Base-by-base conservation (phyloP, 2,888 invertebrate species). In the Lasioglossum oenotherae region DNA sequence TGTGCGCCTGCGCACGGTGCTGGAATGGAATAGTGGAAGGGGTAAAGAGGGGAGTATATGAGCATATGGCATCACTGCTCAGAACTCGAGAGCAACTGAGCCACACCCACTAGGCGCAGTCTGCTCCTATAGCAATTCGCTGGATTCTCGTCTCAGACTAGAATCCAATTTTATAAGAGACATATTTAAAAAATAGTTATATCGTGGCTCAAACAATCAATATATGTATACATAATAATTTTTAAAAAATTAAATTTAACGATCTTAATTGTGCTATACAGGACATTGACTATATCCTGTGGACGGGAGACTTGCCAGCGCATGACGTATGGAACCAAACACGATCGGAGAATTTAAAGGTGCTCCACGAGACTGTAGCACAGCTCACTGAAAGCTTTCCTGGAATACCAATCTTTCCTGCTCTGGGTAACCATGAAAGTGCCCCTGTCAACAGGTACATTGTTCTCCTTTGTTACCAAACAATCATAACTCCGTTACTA, bases 281-380 rank as follows among this genome's bases (percentile, higher is more conserved):
- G 97, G 98, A 98, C 93, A 98, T 98, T 88, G 98, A 98, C 95
- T 98, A 98, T 93, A 98, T 99, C 88, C 95, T 99, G 67, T 99
- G 99, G 98, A 99, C 99, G 0, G 99, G 99, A 5, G 99, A 99
- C 95, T 96, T 99, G 87, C 99, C 99, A 5, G 98, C 99, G 0
- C 99, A 99, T 93, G 98, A 99, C 93, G 98, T 99, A 16, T 98
- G 98, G 98, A 98, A 98, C 94, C 98, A 98, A 95, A 98, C 98
- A 0, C 97, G 97, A 90, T 98, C 98, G 90, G 98, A 98, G 94
- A 99, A 99, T 94, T 95, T 99, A 41, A 97, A 98, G 95, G 97
- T 98, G 76, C 96, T 98, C 35, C 97, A 97, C 91, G 98, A 98
- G 93, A 98, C 98, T 0, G 98, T 98, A 0, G 96, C 97, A 46